Evolutionary conservation across 1,140 invertebrate species (phyloP), one percentile per base, ranked within the genome.

Genomic region (Luehdorfia chinensis): DNA sequence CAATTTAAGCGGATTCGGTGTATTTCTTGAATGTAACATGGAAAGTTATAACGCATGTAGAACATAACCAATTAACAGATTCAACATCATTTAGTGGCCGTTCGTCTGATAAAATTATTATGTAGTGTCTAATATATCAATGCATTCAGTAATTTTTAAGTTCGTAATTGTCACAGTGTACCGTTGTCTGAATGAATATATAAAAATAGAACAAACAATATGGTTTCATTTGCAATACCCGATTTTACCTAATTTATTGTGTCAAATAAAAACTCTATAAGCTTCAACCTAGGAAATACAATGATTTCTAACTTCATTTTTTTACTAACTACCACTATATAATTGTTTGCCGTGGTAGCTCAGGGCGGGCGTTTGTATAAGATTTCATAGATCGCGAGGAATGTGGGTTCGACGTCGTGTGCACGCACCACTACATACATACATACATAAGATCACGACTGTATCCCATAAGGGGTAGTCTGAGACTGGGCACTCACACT

Each of bases 181-280:
- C 75, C 79, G 75, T 84, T 84, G 76, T 84, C 79, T 80, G 78
- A 78, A 75, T 84, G 74, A 78, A 75, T 84, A 80, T 78, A 79
- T 77, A 72, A 78, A 81, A 80, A 78, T 80, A 84, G 75, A 77
- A 54, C 58, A 79, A 59, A 62, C 23, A 61, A 59, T 71, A 50
- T 70, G 32, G 71, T 76, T 80, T 80, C 31, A 80, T 80, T 80
- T 74, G 16, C 41, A n/a, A 28, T 9, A 14, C 11, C 50, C 18
- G 13, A 23, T 4, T 45, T 13, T 18, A 8, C 4, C 11, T 8
- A 4, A 2, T 11, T n/a, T n/a, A n/a, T n/a, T n/a, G n/a, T n/a
- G n/a, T n/a, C n/a, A n/a, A n/a, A n/a, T n/a, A n/a, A n/a, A n/a
- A n/a, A n/a, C n/a, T n/a, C n/a, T n/a, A n/a, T n/a, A n/a, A n/a